Conservation (phyloP, 1,140 invertebrate species). For the Piezodorus guildinii region DNA sequence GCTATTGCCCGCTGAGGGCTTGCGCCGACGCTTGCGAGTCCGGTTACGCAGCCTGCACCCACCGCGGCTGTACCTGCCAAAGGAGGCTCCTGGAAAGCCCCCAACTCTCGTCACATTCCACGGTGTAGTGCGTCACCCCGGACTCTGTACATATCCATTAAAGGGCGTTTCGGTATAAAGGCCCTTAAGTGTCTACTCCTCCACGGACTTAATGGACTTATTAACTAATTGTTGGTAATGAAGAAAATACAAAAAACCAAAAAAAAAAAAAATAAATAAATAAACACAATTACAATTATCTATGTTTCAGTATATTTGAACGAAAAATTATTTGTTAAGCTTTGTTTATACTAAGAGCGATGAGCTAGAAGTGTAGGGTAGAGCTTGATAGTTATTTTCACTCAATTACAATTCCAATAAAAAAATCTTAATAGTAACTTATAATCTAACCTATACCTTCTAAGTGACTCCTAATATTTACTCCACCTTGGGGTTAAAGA, state of each 20-base stretch:
- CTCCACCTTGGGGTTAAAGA: too few relatives aligned
- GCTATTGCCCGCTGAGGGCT: conserved; percentile 81
- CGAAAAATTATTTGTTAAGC: too few relatives aligned
- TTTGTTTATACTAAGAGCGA: too few relatives aligned
- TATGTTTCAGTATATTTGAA: background rate
- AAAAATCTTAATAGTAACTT: too few relatives aligned
- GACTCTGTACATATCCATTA: background rate
- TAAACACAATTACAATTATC: background rate
- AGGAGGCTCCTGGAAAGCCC: conserved; percentile 4
- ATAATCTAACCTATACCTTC: too few relatives aligned
- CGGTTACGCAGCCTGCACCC: conserved; percentile 64
- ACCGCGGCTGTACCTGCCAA: conserved; percentile 51
- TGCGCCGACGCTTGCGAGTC: conserved; percentile 64
- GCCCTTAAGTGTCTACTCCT: conserved; percentile 1
- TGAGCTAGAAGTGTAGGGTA: too few relatives aligned
- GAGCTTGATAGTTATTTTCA: too few relatives aligned
- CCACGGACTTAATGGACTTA: conserved; percentile 14
- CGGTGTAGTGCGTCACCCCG: conserved; percentile 3
- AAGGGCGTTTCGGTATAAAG: conserved; percentile 13
- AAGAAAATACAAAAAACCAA: background rate
- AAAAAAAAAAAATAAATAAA: background rate
- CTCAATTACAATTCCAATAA: too few relatives aligned
- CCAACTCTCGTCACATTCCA: background rate
- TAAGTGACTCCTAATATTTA: too few relatives aligned
- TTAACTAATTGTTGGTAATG: conserved; percentile 14